Conservation (phyloP, 2,797 vertebrate species). For the Fundulus diaphanus region DNA sequence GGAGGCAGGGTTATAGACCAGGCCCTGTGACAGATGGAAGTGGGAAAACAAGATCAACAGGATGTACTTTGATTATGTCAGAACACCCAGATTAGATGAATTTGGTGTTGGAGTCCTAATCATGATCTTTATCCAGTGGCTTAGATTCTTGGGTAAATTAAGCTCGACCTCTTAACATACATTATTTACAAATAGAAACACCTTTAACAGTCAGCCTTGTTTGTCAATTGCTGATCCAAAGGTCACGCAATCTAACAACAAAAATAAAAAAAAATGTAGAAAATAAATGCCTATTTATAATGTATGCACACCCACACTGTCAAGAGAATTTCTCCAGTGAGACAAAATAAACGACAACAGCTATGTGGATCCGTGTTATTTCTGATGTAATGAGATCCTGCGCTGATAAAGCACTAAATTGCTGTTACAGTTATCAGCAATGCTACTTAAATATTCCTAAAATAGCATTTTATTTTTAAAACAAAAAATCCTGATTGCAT, state of each 20-base stretch:
- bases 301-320: slow-evolving; percentile 7
- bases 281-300: neutral
- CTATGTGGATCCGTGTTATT: slow-evolving; percentile 19
- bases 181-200: neutral
- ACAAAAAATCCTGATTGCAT: neutral
- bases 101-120: neutral
- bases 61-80: neutral
- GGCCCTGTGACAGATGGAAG: neutral
- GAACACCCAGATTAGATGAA: neutral
- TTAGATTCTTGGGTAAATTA: neutral
- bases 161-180: neutral
- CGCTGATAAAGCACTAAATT: slow-evolving; percentile 9
- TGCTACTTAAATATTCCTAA: neutral
- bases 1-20: neutral
- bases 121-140: neutral
- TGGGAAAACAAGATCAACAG: neutral
- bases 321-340: slow-evolving; percentile 14
- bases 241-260: neutral
- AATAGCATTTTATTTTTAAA: neutral
- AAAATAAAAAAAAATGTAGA: neutral
- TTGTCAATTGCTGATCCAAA: neutral
- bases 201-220: neutral
- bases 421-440: slow-evolving; percentile 1
- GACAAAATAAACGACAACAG: neutral
- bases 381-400: slow-evolving; percentile 15